These are phyloP conservation scores for Arenaria interpres DNA, from an alignment of 2,113 vertebrate species.

Conservation along the genomic window DNA sequence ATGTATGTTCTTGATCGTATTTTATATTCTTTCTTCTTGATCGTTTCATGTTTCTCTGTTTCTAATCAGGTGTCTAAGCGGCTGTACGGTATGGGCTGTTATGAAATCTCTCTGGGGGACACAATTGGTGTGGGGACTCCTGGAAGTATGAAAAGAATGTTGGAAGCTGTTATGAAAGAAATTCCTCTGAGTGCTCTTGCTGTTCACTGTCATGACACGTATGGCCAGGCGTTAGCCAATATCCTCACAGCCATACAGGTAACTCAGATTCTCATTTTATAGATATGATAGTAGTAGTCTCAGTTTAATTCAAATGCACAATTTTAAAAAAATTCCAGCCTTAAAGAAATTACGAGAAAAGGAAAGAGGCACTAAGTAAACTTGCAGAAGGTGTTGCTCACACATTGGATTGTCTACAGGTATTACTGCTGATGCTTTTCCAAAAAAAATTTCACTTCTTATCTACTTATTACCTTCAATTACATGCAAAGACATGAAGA, in stretches of 20 bases:
- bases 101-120: conserved; percentile 92
- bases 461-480: neutral
- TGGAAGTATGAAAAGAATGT: conserved; percentile 87
- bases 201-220: conserved; percentile 95
- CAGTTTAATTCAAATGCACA: neutral
- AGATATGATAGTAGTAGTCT: neutral
- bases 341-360: neutral
- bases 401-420: neutral
- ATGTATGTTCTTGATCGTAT: neutral
- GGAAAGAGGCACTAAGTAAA: neutral
- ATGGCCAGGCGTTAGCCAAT: conserved; percentile 92
- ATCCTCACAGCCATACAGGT: conserved; percentile 95
- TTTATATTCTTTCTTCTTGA: neutral
- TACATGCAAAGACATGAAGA: neutral
- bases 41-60: neutral
- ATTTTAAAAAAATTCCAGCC: neutral
- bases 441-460: neutral
- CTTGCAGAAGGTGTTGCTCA: neutral
- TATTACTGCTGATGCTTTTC: neutral
- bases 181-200: conserved; percentile 85
- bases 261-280: conserved; percentile 20
- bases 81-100: conserved; percentile 91
- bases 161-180: conserved; percentile 88
- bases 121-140: conserved; percentile 91
- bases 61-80: conserved; percentile 86